A percentile compares a stretch with the other conserved stretches of the same genome.
These are phyloP conservation scores for Eupithecia centaureata DNA, from an alignment of 2,888 invertebrate genomes.

Conservation along the genomic window DNA sequence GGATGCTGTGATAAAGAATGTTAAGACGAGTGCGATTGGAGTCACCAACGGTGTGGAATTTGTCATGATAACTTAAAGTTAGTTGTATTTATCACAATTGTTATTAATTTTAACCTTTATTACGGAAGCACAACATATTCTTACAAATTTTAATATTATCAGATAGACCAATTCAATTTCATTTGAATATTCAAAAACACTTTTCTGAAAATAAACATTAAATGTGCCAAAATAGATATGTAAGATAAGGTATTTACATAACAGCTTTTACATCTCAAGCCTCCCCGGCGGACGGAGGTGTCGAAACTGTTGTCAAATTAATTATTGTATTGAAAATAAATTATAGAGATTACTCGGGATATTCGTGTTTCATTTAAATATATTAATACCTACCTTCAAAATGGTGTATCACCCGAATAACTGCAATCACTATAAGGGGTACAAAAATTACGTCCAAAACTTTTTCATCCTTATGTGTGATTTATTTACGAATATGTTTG, in stretches of 20 bases:
- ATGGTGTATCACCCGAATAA: neutral
- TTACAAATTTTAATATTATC: neutral
- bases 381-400: neutral
- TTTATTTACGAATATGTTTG: too few species aligned
- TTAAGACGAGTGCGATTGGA: slow-evolving; percentile 57
- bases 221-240: slow-evolving; percentile 5
- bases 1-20: slow-evolving; percentile 79
- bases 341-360: slow-evolving; percentile 78
- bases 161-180: neutral
- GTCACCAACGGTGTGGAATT: slow-evolving; percentile 47
- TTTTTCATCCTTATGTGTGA: too few species aligned
- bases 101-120: slow-evolving; percentile 7
- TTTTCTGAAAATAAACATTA: slow-evolving; percentile 23
- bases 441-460: neutral
- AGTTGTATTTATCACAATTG: slow-evolving; percentile 5
- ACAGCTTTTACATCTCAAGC: slow-evolving; percentile 78
- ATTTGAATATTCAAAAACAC: slow-evolving; percentile 10
- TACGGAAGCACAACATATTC: neutral
- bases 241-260: slow-evolving; percentile 56
- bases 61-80: slow-evolving; percentile 31
- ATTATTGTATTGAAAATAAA: slow-evolving; percentile 76
- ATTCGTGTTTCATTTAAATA: slow-evolving; percentile 53
- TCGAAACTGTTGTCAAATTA: slow-evolving; percentile 78
- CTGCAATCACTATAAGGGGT: neutral
- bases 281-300: slow-evolving; percentile 68